These are phyloP conservation scores for Metopia argyrocephala DNA, from an alignment of 2,888 invertebrate species.

Conservation along the genomic window DNA sequence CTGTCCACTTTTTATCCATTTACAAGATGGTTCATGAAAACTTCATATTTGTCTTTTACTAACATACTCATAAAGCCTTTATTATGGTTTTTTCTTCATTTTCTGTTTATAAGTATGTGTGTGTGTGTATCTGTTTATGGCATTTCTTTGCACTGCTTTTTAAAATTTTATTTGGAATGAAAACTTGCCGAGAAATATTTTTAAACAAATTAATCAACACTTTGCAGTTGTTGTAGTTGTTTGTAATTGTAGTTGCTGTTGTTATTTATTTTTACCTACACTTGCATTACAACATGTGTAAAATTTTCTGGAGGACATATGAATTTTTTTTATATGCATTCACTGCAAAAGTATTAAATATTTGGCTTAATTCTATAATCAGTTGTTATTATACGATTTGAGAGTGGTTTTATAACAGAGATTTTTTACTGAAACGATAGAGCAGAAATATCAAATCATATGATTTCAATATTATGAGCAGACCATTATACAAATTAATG, in stretches of 20 bases:
- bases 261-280: conserved; percentile 36
- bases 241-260: background rate
- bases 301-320: conserved; percentile 45
- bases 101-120: background rate
- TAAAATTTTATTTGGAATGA: conserved; percentile 48
- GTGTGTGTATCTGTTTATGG: background rate
- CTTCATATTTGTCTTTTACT: conserved; percentile 57
- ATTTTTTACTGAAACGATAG: too few relatives aligned
- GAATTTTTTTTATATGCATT: conserved; percentile 20
- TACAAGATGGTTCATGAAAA: conserved; percentile 48
- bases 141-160: conserved; percentile 24
- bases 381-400: background rate
- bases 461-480: too few relatives aligned
- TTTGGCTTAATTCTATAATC: background rate
- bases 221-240: conserved; percentile 69
- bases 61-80: too few relatives aligned
- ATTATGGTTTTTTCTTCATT: too few relatives aligned
- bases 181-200: conserved; percentile 73
- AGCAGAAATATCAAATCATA: too few relatives aligned
- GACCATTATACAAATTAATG: too few relatives aligned
- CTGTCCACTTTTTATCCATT: conserved; percentile 29
- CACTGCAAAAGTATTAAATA: background rate
- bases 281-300: conserved; percentile 47
- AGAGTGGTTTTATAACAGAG: background rate
- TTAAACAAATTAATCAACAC: conserved; percentile 76